These are phyloP conservation scores for Aldrovandia affinis DNA, from an alignment of 2,797 vertebrate genomes.

Conservation along the genomic window DNA sequence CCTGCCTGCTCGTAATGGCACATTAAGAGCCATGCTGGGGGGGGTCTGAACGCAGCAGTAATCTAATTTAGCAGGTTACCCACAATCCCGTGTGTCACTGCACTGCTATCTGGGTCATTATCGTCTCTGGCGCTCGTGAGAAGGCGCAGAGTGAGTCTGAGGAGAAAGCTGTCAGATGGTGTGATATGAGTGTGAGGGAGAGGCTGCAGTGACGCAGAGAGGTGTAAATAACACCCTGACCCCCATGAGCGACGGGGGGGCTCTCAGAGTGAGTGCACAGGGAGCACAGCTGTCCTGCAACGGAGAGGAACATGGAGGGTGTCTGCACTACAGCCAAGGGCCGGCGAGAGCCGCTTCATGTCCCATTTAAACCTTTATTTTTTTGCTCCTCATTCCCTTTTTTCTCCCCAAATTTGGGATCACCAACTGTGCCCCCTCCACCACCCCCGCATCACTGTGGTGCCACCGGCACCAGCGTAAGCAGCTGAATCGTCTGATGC, in stretches of 20 bases:
- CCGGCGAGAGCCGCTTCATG: conserved; percentile 45
- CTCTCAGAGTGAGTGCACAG: neutral
- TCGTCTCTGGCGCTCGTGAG: neutral
- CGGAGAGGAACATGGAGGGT: too few relatives aligned
- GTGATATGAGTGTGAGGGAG: neutral
- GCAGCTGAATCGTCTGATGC: too few relatives aligned
- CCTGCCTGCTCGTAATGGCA: neutral
- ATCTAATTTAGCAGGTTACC: neutral
- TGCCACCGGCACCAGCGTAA: too few relatives aligned
- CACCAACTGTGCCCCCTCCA: too few relatives aligned
- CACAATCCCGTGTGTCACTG: neutral
- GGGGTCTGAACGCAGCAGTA: neutral
- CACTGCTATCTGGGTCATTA: conserved; percentile 4
- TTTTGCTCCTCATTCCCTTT: too few relatives aligned
- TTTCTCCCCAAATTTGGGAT: too few relatives aligned
- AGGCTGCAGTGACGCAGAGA: neutral
- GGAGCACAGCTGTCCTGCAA: too few relatives aligned
- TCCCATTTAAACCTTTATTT: too few relatives aligned
- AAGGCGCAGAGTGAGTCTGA: neutral
- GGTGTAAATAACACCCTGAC: neutral
- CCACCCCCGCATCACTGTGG: too few relatives aligned
- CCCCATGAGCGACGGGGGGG: neutral
- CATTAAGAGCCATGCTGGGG: neutral
- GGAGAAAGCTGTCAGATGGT: neutral
- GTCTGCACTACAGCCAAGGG: too few relatives aligned